These are phyloP conservation scores for Amphiura filiformis DNA, from an alignment of 35 echinoderm and acorn worm species.

Conservation along the genomic window DNA sequence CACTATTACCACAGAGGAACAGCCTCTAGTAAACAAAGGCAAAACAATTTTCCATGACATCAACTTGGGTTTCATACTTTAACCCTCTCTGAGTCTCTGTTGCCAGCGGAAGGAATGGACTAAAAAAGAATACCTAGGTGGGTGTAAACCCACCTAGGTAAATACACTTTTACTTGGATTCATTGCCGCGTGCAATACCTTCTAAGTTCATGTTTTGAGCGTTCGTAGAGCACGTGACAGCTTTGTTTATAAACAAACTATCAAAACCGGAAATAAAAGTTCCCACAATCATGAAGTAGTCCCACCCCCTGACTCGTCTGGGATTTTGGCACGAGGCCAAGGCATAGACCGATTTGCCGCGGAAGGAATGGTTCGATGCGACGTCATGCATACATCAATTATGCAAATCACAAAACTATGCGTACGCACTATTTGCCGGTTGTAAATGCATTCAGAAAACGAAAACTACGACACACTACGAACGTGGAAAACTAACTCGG, in stretches of 20 bases:
- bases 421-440: not conserved
- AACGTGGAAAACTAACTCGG: not conserved
- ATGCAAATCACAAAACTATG: conserved; percentile 5
- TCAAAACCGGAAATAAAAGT: not conserved
- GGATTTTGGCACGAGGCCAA: not conserved
- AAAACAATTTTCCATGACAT: too few relatives aligned
- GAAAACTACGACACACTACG: not conserved
- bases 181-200: too few relatives aligned
- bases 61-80: too few relatives aligned
- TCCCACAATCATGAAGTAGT: not conserved
- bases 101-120: too few relatives aligned
- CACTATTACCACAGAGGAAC: too few relatives aligned
- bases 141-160: too few relatives aligned
- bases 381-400: conserved; percentile 2
- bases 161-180: too few relatives aligned
- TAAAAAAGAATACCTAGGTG: too few relatives aligned
- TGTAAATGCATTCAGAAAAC: conserved; percentile 7
- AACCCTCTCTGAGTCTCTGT: too few relatives aligned
- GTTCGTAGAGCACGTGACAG: not conserved
- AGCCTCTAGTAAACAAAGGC: too few relatives aligned
- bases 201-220: too few relatives aligned
- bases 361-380: not conserved
- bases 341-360: not conserved
- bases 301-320: not conserved
- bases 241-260: not conserved